These are phyloP conservation scores for Tetranychus piercei DNA, from an alignment of 2,888 invertebrate genomes.

Conservation along the genomic window DNA sequence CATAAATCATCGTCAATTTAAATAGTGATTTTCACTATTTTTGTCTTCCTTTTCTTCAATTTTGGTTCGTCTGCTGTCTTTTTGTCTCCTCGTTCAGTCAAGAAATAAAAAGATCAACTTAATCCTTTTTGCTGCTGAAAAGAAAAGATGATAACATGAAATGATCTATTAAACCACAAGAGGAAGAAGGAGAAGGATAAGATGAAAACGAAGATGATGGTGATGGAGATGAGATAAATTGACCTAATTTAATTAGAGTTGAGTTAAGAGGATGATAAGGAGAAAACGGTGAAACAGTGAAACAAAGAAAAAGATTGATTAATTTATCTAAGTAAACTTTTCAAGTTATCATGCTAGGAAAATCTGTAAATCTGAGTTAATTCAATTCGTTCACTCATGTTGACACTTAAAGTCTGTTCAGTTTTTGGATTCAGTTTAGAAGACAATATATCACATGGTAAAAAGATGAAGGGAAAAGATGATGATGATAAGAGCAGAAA, in stretches of 20 bases:
- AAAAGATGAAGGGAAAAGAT: background rate
- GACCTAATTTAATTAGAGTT: background rate
- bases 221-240: background rate
- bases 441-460: background rate
- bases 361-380: slow-evolving; percentile 1
- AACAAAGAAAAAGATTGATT: background rate
- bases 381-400: background rate
- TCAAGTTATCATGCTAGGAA: background rate
- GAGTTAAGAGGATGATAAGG: no score
- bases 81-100: background rate
- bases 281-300: background rate
- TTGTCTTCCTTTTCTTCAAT: no score
- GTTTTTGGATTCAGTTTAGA: background rate
- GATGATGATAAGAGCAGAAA: background rate
- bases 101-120: background rate
- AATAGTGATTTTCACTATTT: no score
- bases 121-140: background rate
- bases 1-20: no score
- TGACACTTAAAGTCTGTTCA: background rate
- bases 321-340: background rate
- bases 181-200: background rate
- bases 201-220: background rate
- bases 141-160: no score
- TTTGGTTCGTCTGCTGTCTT: no score
- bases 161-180: no score